A percentile compares a stretch with the other conserved stretches of the same genome.
Conservation (phyloP, 1,140 invertebrate genomes). For the Hermetia illucens region DNA sequence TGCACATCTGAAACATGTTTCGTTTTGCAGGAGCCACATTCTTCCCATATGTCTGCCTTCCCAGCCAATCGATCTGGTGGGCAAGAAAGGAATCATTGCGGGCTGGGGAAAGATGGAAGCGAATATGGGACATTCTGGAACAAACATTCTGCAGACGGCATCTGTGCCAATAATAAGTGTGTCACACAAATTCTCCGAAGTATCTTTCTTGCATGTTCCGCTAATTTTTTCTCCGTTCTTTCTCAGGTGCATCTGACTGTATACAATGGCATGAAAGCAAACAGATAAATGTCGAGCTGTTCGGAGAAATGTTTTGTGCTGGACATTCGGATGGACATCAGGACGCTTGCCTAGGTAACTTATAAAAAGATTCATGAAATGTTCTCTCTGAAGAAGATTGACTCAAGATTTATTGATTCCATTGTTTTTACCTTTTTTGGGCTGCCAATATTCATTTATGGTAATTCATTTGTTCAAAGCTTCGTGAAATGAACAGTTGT, state of each 20-base stretch:
- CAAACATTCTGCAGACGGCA: constrained; percentile 64
- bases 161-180: constrained; percentile 62
- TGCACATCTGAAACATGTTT: constrained; percentile 2
- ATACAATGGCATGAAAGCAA: constrained; percentile 64
- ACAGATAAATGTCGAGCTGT: constrained; percentile 54
- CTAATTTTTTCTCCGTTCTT: neutral
- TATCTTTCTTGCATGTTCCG: neutral
- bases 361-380: constrained; percentile 6
- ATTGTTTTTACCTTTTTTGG: too few species aligned
- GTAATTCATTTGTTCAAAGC: neutral
- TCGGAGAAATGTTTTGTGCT: constrained; percentile 67
- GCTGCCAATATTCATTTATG: too few species aligned
- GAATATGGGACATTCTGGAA: constrained; percentile 55
- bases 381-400: too few species aligned
- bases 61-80: constrained; percentile 32
- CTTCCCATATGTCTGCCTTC: constrained; percentile 65
- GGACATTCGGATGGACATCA: constrained; percentile 67
- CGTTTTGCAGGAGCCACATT: constrained; percentile 44
- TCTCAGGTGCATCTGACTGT: constrained; percentile 47
- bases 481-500: neutral
- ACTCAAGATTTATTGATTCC: too few species aligned
- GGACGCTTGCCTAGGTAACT: constrained; percentile 63
- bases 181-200: constrained; percentile 14
- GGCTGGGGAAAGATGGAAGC: constrained; percentile 80
- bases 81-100: constrained; percentile 54